Evolutionary conservation across 2,797 vertebrate species (phyloP), one percentile per base, ranked within the genome.

Genomic region (Graptemys geographica): DNA sequence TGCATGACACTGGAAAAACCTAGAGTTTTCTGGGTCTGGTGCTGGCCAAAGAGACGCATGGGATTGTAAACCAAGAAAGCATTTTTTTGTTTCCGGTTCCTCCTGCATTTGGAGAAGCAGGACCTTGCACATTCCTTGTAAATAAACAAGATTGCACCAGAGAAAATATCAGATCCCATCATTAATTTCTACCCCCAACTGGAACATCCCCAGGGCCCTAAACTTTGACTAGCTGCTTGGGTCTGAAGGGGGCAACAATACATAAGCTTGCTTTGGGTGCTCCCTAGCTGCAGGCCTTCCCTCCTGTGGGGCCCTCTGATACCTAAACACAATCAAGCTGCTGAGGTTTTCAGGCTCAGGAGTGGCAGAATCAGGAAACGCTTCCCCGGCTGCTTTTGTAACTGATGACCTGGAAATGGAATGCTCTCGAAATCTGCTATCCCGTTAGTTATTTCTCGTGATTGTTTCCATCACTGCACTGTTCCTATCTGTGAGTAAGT

Each of bases 331-430:
- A 88, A 91, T 95, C 93, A 96, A 92, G 78, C 89, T 87, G 83
- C 95, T 2, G 27, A 49, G 23, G 27, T 53, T 25, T 80, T 44
- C 41, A 51, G 15, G 41, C 92, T 96, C 95, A 72, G 90, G 88
- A 94, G 94, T 88, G 85, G 89, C 88, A 85, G 94, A 89, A 92
- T 79, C 89, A 81, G 94, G 94, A 97, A 95, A 93, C 15, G 49
- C 92, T 95, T 95, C 95, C 97, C 49, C 74, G 28, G 62, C 90
- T 82, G 92, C 82, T 82, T 74, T 80, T 88, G 94, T 8, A 31
- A 91, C 92, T 55, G 8, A 90, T 96, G 97, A 96, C 88, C 98
- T 96, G 97, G 95, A 94, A 94, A 96, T 95, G 91, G 96, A 95
- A 94, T 83, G 91, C 90, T 92, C 82, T 97, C 94, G 93, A 96